Evolutionary conservation across 2,797 vertebrate genomes (phyloP).

Genomic region (Jordanella pulchra): DNA sequence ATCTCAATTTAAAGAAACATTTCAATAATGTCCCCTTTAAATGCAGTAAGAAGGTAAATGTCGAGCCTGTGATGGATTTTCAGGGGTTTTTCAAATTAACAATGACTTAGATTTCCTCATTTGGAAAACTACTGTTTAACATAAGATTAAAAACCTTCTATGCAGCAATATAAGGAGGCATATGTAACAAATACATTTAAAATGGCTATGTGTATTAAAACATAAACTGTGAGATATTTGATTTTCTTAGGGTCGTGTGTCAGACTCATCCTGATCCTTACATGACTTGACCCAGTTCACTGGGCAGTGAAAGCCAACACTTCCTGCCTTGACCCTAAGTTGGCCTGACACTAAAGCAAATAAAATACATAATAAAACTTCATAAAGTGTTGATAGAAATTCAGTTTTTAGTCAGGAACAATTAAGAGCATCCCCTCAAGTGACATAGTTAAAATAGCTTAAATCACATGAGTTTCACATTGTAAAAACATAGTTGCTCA

Average conservation of each 20-base stretch:
- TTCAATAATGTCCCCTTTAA: background rate
- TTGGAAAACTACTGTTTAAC: background rate
- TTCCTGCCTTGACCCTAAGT: slow-evolving; percentile 50
- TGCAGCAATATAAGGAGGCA: background rate
- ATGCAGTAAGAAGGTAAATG: background rate
- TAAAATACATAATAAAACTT: background rate
- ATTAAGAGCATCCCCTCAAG: no score
- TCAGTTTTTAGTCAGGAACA: no score
- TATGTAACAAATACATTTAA: background rate
- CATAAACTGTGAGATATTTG: background rate
- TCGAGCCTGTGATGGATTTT: background rate
- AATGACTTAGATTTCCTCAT: background rate
- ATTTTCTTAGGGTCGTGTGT: background rate
- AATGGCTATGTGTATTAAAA: background rate
- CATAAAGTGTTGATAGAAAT: background rate
- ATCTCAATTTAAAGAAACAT: background rate
- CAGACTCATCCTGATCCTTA: slow-evolving; percentile 12
- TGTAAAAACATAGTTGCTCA: no score
- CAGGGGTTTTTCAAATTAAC: slow-evolving; percentile 1
- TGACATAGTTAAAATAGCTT: no score
- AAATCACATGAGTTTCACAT: no score
- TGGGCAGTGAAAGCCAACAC: slow-evolving; percentile 28
- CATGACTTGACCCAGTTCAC: slow-evolving; percentile 60
- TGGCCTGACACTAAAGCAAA: background rate
- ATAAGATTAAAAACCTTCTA: background rate